A percentile compares a stretch with the other conserved stretches of the same genome.
These are phyloP conservation scores for Rhea pennata DNA, from an alignment of 2,113 vertebrate genomes.

Conservation along the genomic window DNA sequence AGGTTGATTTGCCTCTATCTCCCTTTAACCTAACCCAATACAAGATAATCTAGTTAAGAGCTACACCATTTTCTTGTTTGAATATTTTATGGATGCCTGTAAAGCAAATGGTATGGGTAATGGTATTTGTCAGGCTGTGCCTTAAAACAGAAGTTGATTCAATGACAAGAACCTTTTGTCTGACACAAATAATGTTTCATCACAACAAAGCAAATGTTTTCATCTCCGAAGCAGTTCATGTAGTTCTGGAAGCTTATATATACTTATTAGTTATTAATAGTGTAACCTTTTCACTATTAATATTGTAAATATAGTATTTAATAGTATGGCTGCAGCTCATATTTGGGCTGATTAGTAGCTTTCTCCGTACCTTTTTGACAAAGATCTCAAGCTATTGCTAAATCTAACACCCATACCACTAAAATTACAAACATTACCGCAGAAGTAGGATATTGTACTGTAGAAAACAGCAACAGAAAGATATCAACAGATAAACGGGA, in stretches of 20 bases:
- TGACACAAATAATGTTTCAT: not conserved
- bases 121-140: not conserved
- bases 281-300: not conserved
- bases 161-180: not conserved
- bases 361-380: not conserved
- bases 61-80: not conserved
- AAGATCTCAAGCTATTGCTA: not conserved
- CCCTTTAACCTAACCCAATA: not conserved
- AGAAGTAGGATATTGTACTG: not conserved
- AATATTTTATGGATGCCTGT: not conserved
- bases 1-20: not conserved
- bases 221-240: not conserved
- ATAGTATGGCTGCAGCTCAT: not conserved
- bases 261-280: not conserved
- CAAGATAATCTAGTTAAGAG: not conserved
- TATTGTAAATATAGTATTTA: not conserved
- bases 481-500: not conserved
- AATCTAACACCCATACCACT: not conserved
- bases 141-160: not conserved
- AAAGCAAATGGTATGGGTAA: not conserved
- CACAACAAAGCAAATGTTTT: not conserved
- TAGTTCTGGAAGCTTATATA: not conserved
- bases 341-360: not conserved
- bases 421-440: not conserved
- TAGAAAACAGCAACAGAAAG: not conserved